These are phyloP conservation scores for Metellina segmentata DNA, from an alignment of 2,888 invertebrate species.

Conservation along the genomic window DNA sequence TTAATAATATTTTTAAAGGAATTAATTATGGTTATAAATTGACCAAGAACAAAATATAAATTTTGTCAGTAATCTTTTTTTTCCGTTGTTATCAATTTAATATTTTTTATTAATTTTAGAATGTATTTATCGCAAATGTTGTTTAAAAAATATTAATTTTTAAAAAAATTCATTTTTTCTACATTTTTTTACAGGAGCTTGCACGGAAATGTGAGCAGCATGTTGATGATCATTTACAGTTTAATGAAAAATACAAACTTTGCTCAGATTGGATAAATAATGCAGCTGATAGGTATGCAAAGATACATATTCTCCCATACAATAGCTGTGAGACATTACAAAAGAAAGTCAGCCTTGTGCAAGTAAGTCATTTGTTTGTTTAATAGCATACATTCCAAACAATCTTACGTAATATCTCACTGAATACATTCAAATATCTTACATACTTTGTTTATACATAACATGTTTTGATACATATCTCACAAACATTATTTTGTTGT, in stretches of 20 bases:
- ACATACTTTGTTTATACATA: no score
- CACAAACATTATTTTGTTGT: no score
- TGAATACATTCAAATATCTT: not conserved
- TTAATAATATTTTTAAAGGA: no score
- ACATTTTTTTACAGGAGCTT: conserved; percentile 84
- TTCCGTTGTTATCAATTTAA: no score
- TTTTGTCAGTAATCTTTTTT: no score
- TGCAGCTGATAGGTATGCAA: conserved; percentile 85
- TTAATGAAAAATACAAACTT: conserved; percentile 91
- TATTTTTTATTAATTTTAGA: no score
- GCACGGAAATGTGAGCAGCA: conserved; percentile 95
- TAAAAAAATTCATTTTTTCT: not conserved
- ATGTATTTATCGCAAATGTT: no score
- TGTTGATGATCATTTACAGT: conserved; percentile 89
- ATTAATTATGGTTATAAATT: no score
- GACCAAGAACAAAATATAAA: no score
- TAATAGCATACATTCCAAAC: not conserved
- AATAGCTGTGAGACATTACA: conserved; percentile 82
- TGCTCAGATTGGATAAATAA: conserved; percentile 90
- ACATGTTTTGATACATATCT: no score
- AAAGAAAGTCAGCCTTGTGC: conserved; percentile 58
- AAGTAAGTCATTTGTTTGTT: conserved; percentile 47
- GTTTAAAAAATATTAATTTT: no score
- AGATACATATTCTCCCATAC: conserved; percentile 72
- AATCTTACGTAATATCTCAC: not conserved